Evolutionary conservation across 1,140 invertebrate species (phyloP), one percentile per base, ranked within the genome.

Genomic region (Gryon sp.): DNA sequence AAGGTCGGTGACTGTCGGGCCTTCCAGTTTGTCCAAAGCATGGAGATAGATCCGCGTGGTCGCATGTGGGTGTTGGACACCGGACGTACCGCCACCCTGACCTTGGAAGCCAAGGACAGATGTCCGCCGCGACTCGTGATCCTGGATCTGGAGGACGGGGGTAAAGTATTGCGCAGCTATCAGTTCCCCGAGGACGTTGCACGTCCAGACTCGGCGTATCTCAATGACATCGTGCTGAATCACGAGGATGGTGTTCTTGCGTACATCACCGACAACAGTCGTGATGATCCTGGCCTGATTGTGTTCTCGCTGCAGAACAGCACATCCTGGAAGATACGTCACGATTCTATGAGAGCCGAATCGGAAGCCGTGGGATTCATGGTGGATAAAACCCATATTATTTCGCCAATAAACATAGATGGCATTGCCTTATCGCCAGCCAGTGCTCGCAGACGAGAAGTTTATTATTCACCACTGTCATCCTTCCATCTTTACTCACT

Each of bases 21-120:
- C 1, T 89, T 94, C 15, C 93, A 94, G 76, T 92, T 91, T 60
- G 92, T 94, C 2, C 92, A 93, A 80, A 92, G 91, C 70, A 89
- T 94, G 78, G 93, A 94, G 82, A 92, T 94, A 14, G 93, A 94
- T 75, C 89, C 89, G 0, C 86, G 89, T 15, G 93, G 92, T 2
- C 84, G 92, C 0, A 92, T 94, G 91, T 94, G 93, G 93, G 90
- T 93, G 0, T 77, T 94, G 30, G 93, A 94, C 76, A 91, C 91
- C 9, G 92, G 93, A 0, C 86, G 91, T 4, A 87, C 91, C 0
- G 88, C 86, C 0, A 90, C 90, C 7, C 73, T 91, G 36, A 90
- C 85, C 0, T 36, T 80, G 7, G 79, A 90, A 0, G 79, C 85
- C 0, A 88, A 87, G 22, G 82, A 84, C 9, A 82, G 80, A 15